These are phyloP conservation scores for Spheniscus humboldti DNA, from an alignment of 2,797 vertebrate genomes.

Conservation along the genomic window DNA sequence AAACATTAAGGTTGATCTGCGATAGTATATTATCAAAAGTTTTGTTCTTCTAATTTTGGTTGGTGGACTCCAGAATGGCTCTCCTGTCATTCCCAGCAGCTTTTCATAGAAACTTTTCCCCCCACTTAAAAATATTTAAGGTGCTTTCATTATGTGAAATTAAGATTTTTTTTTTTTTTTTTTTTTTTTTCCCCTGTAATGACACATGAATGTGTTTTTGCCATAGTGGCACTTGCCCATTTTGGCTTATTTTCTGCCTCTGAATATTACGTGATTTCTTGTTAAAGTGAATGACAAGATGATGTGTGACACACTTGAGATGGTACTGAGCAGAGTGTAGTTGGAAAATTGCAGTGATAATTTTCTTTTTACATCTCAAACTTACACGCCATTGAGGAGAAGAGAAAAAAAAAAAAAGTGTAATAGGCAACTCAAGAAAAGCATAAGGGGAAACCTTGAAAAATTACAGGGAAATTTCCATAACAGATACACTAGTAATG, in stretches of 20 bases:
- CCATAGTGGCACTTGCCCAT: not conserved
- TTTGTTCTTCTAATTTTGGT: not conserved
- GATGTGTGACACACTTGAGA: conserved; percentile 37
- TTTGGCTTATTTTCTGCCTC: conserved; percentile 10
- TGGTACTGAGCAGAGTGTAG: conserved; percentile 44
- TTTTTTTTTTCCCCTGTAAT: not conserved
- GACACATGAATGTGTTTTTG: not conserved
- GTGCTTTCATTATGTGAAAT: not conserved
- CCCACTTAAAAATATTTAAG: not conserved
- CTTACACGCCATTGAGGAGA: conserved; percentile 20
- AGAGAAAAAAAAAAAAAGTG: not conserved
- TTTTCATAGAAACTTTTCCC: not conserved
- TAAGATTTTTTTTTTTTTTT: not conserved
- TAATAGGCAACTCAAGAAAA: conserved; percentile 26
- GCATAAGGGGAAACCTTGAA: conserved; percentile 64
- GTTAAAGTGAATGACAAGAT: conserved; percentile 49
- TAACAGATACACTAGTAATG: conserved; percentile 72
- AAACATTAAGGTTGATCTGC: not conserved
- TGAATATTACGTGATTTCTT: conserved; percentile 27
- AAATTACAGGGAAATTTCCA: conserved; percentile 75
- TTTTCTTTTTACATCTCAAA: conserved; percentile 61
- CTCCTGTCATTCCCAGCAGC: not conserved
- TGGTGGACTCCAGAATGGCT: not conserved
- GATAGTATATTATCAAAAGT: not conserved
- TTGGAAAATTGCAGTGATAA: conserved; percentile 56